Evolutionary conservation across 2,888 invertebrate species (phyloP).

Genomic region (Andrena minutula): DNA sequence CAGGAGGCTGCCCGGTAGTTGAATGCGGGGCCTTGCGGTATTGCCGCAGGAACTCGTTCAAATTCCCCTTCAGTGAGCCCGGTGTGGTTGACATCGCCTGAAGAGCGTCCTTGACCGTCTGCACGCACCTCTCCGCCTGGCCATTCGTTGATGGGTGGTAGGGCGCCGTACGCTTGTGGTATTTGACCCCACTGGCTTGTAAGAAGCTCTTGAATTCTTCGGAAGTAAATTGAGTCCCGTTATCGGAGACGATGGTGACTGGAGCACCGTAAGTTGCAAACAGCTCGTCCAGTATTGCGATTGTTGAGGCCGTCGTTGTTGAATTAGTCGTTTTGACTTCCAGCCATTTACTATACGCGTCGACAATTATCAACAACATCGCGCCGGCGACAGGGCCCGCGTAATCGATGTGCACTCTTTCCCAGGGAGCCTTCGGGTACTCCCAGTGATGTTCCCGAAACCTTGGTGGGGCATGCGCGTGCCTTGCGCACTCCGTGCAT

Average conservation of each 20-base stretch:
- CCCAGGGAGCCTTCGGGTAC: background rate
- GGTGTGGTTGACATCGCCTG: background rate
- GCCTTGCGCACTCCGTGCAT: background rate
- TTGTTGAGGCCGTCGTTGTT: background rate
- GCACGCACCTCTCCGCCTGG: slow-evolving; percentile 49
- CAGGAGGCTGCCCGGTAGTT: background rate
- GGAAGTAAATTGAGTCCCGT: background rate
- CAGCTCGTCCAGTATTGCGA: background rate
- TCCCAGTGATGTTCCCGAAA: background rate
- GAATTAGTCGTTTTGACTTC: background rate
- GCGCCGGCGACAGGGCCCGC: background rate
- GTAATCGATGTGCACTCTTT: background rate
- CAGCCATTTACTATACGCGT: background rate
- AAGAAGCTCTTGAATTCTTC: background rate
- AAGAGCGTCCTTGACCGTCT: slow-evolving; percentile 40
- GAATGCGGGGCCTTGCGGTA: background rate
- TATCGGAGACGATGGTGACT: background rate
- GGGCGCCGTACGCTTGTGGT: slow-evolving; percentile 49
- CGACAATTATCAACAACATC: background rate
- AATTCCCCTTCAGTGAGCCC: background rate
- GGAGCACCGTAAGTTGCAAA: background rate
- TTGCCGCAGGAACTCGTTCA: background rate
- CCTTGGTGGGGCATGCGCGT: background rate
- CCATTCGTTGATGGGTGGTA: slow-evolving; percentile 61
- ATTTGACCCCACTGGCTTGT: slow-evolving; percentile 29